Base-by-base conservation (phyloP, 1,140 invertebrate species). In the Alviniconcha marisindica region DNA sequence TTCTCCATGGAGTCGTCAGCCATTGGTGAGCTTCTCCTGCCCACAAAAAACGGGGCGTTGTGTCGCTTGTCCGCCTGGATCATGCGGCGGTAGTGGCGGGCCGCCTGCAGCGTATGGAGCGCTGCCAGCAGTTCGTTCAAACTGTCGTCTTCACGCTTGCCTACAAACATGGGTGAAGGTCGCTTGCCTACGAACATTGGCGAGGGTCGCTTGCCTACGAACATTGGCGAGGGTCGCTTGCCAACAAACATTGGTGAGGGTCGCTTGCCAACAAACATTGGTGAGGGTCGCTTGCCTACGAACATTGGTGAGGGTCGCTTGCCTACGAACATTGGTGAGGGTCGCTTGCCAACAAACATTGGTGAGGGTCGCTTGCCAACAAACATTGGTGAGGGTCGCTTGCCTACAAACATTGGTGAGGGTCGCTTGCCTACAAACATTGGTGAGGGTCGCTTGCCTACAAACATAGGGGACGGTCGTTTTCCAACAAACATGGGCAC, bases 1-100 rank as follows among this genome's bases (percentile, higher is more conserved):
- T 14, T 5, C 73, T 76, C 33, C 28, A 18, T 31, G 2, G 40
- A 28, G 21, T 48, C 28, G 28, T 76, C 73, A 38, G 40, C 24
- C 3, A 24, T 1, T 14, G 42, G 18, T 2, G 40, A 28, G 31
- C 42, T 71, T 15, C 83, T 77, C 38, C 69, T 73, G 40, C 83
- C 83, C 7, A 84, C 60, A 63, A 84, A 84, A 33, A 66, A 74
- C 14, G 83, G 83, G 10, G 79, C 74, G 33, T 81, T 51, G 74
- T 76, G 81, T 74, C 83, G 83, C 28, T 84, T 84, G 73, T 84
- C 80, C 7, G 83, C 36, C 40, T 84, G 83, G 71, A 81, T 69
- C 60, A 84, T 56, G 4, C 77, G 78, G 21, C 83, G 66, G 48
- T 84, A 81, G n/a, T 82, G 48, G 54, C 60, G 51, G 2, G 69